A percentile compares a stretch with the other conserved stretches of the same genome.
Conservation (phyloP, 2,797 vertebrate species). For the Chelidonichthys spinosus region DNA sequence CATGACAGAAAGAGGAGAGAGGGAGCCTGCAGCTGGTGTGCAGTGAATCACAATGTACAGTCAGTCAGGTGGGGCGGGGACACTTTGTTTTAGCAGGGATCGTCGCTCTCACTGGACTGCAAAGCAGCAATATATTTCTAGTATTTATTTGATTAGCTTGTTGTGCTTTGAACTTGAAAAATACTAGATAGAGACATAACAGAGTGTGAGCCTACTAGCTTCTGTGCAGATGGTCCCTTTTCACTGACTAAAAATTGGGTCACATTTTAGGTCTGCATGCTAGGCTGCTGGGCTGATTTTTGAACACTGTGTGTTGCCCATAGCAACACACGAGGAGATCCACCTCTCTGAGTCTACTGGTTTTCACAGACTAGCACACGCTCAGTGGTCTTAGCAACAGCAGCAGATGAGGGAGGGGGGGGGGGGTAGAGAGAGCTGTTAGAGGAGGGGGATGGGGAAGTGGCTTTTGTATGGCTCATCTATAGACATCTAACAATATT, state of each 20-base stretch:
- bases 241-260: constrained; percentile 65
- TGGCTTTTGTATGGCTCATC: constrained; percentile 46
- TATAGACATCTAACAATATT: constrained; percentile 59
- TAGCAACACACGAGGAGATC: constrained; percentile 78
- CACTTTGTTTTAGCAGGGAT: constrained; percentile 21
- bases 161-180: constrained; percentile 10
- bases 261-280: constrained; percentile 63
- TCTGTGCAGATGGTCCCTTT: constrained; percentile 29
- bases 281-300: constrained; percentile 52
- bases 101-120: constrained; percentile 13
- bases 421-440: constrained; percentile 40
- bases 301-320: constrained; percentile 74
- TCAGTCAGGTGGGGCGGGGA: constrained; percentile 42
- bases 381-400: constrained; percentile 78
- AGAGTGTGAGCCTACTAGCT: background rate
- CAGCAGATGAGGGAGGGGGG: constrained; percentile 63
- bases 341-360: constrained; percentile 71
- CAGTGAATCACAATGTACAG: constrained; percentile 66
- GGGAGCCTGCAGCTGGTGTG: constrained; percentile 53
- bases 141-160: background rate
- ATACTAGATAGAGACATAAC: background rate
- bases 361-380: constrained; percentile 64
- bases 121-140: constrained; percentile 23
- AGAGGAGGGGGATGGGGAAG: constrained; percentile 66
- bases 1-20: constrained; percentile 41